Evolutionary conservation across 1,140 invertebrate genomes (phyloP).

Genomic region (Archivesica marissinica): DNA sequence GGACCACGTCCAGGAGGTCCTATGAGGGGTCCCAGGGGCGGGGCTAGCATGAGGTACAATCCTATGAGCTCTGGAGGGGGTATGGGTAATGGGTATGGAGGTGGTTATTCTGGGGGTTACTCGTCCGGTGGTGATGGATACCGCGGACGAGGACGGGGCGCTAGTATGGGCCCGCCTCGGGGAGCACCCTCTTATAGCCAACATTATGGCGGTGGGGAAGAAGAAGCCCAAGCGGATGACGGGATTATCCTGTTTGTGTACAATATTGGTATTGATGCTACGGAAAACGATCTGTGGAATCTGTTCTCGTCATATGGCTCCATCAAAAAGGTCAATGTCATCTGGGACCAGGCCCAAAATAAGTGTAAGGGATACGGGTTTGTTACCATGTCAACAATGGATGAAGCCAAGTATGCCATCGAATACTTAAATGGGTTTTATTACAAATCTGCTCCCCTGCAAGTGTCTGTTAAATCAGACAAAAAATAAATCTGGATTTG

Average conservation of each 20-base stretch:
- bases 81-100: constrained; percentile 39
- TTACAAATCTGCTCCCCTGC: constrained; percentile 82
- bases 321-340: constrained; percentile 83
- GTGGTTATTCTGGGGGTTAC: constrained; percentile 58
- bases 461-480: constrained; percentile 78
- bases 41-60: constrained; percentile 74
- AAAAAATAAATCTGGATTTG: background rate
- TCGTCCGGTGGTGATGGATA: constrained; percentile 8
- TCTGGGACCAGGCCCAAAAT: constrained; percentile 80
- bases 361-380: constrained; percentile 84
- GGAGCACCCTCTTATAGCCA: background rate
- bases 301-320: constrained; percentile 83
- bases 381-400: constrained; percentile 84
- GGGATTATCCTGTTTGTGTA: constrained; percentile 84
- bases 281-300: constrained; percentile 82
- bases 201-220: constrained; percentile 37
- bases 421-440: constrained; percentile 82
- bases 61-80: constrained; percentile 69
- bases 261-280: constrained; percentile 84
- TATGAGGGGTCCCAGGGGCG: constrained; percentile 71
- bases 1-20: constrained; percentile 65
- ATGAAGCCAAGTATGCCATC: constrained; percentile 84
- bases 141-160: constrained; percentile 27
- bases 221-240: constrained; percentile 7
- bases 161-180: constrained; percentile 20